Percentiles rank a stretch among this genome's conserved stretches.
phyloP scores from a whole-genome alignment of 2,888 invertebrate species.

The Autographa gamma region DNA sequence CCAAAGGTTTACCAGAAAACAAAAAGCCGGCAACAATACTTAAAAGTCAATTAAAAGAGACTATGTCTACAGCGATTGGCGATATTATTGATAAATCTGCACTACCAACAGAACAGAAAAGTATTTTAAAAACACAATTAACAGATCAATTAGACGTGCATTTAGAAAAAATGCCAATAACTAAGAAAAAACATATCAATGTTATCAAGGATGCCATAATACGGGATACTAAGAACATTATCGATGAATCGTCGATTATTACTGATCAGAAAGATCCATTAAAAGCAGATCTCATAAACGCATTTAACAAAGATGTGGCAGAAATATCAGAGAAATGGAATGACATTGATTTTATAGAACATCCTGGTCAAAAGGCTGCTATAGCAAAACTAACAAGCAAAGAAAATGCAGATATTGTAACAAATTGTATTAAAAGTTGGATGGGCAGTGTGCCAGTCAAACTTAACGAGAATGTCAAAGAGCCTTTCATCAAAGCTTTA shows the following conservation, averaged over 20 bases:
- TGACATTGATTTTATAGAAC: neutral
- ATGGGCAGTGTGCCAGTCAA: slow-evolving; percentile 52
- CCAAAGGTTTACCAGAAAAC: neutral
- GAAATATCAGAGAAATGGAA: neutral
- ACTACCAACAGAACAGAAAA: slow-evolving; percentile 18
- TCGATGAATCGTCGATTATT: slow-evolving; percentile 11
- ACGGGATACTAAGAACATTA: slow-evolving; percentile 6
- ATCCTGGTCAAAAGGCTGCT: slow-evolving; percentile 1
- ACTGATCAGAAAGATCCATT: slow-evolving; percentile 8
- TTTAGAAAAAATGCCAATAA: slow-evolving; percentile 10
- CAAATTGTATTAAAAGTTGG: slow-evolving; percentile 29
- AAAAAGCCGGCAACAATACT: slow-evolving; percentile 18
- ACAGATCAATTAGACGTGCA: slow-evolving; percentile 8
- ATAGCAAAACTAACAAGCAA: neutral
- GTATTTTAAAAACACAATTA: slow-evolving; percentile 18
- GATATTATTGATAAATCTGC: slow-evolving; percentile 17
- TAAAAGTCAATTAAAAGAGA: slow-evolving; percentile 42
- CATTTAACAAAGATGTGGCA: neutral
- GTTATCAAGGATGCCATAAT: slow-evolving; percentile 10
- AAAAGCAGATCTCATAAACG: slow-evolving; percentile 11
- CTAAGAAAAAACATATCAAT: slow-evolving; percentile 8
- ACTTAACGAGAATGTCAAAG: slow-evolving; percentile 47
- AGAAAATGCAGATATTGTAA: slow-evolving; percentile 8
- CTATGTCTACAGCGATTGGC: slow-evolving; percentile 32
- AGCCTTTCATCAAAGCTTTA: slow-evolving; percentile 58